Conservation (phyloP, 2,113 vertebrate species). For the Taxidea taxus region DNA sequence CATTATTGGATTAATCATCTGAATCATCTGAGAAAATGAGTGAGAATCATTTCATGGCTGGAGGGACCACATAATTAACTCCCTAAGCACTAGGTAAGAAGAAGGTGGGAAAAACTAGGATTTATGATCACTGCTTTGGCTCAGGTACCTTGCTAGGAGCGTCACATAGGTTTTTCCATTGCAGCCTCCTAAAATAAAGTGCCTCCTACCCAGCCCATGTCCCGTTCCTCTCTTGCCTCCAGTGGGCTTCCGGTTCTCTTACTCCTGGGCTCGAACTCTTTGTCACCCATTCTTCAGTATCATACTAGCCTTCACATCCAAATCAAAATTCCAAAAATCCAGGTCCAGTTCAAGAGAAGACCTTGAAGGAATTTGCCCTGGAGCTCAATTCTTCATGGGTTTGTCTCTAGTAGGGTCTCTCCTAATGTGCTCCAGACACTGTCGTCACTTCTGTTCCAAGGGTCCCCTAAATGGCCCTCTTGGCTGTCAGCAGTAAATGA, state of each 20-base stretch:
- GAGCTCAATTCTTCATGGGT: not conserved
- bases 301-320: not conserved
- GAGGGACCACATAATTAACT: not conserved
- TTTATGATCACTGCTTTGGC: not conserved
- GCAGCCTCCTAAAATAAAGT: not conserved
- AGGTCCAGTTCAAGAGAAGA: not conserved
- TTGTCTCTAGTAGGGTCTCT: not conserved
- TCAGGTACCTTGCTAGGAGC: not conserved
- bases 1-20: not conserved
- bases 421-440: no score
- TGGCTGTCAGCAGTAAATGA: not conserved
- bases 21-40: not conserved
- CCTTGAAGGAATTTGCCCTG: not conserved
- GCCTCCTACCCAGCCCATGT: rapidly evolving
- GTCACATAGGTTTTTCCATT: not conserved
- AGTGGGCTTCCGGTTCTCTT: rapidly evolving
- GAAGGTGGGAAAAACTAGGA: no score
- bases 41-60: not conserved
- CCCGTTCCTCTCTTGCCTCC: not conserved
- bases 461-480: not conserved
- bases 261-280: rapidly evolving
- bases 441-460: no score
- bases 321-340: not conserved
- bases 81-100: no score
- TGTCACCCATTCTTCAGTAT: no score